Conservation (phyloP, 2,888 invertebrate genomes). For the Prenolepis imparis region DNA sequence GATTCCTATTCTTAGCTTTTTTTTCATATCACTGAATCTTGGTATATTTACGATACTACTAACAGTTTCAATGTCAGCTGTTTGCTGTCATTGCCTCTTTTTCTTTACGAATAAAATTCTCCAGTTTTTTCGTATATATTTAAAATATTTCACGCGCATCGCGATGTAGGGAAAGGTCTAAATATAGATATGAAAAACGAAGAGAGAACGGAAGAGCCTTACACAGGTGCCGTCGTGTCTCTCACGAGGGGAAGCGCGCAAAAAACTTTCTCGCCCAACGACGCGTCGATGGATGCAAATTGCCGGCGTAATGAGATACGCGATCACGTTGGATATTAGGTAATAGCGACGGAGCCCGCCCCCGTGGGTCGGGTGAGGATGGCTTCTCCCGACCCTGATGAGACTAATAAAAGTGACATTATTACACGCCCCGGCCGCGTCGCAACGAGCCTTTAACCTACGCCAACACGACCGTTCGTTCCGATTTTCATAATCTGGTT, state of each 20-base stretch:
- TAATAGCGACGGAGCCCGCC: slow-evolving; percentile 65
- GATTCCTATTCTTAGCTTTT: not conserved
- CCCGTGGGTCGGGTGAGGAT: slow-evolving; percentile 68
- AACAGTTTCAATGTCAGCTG: not conserved
- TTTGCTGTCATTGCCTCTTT: not conserved
- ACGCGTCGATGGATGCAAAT: slow-evolving; percentile 68
- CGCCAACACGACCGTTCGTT: slow-evolving; percentile 68
- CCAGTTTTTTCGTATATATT: not conserved
- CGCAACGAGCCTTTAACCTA: slow-evolving; percentile 76
- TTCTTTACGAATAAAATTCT: not conserved
- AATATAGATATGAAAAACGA: not conserved
- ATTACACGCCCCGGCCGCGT: slow-evolving; percentile 75
- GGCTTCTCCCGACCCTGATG: slow-evolving; percentile 80
- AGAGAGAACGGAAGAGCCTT: slow-evolving; percentile 5
- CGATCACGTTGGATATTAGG: slow-evolving; percentile 73
- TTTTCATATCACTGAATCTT: not conserved
- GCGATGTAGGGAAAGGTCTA: not conserved
- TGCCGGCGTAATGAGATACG: slow-evolving; percentile 64
- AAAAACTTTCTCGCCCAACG: slow-evolving; percentile 40
- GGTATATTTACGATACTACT: not conserved
- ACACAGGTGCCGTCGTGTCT: not conserved
- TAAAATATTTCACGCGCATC: not conserved
- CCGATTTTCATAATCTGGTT: slow-evolving; percentile 76
- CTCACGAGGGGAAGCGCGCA: slow-evolving; percentile 20
- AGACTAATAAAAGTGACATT: slow-evolving; percentile 84